Percentiles rank a stretch among this genome's conserved stretches.
These are phyloP conservation scores for Trachemys scripta DNA, from an alignment of 2,113 vertebrate genomes.

Conservation along the genomic window DNA sequence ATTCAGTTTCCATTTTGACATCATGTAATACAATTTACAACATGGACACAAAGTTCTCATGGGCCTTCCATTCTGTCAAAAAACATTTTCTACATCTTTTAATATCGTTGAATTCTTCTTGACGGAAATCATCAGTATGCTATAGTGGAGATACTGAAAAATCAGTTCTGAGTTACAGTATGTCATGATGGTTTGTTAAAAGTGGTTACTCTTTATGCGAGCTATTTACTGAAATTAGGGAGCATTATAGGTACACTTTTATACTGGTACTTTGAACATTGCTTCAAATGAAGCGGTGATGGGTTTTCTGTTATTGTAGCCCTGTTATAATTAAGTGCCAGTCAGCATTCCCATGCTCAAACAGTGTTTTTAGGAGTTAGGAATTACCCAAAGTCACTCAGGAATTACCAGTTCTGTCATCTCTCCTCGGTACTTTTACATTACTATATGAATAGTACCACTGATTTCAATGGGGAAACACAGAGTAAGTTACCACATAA, in stretches of 20 bases:
- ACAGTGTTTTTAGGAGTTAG: neutral
- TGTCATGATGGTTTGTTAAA: slow-evolving; percentile 6
- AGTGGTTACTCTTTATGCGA: slow-evolving; percentile 14
- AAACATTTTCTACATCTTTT: slow-evolving; percentile 25
- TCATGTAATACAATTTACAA: neutral
- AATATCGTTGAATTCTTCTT: slow-evolving; percentile 3
- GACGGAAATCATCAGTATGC: neutral
- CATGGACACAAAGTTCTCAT: neutral
- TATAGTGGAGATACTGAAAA: neutral
- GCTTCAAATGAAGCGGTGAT: slow-evolving; percentile 32
- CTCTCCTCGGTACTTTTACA: neutral
- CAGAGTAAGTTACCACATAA: neutral
- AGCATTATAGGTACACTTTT: slow-evolving; percentile 42
- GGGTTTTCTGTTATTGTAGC: neutral
- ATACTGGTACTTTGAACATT: slow-evolving; percentile 31
- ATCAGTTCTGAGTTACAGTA: neutral
- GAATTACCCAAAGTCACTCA: neutral
- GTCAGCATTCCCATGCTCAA: slow-evolving; percentile 17
- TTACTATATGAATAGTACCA: neutral
- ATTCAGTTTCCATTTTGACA: neutral
- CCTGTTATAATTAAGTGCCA: slow-evolving; percentile 19
- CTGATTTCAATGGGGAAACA: neutral
- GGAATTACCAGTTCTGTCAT: neutral
- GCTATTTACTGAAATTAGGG: slow-evolving; percentile 4
- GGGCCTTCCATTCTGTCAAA: neutral